Evolutionary conservation across 1,140 invertebrate species (phyloP), one percentile per base, ranked within the genome.

Genomic region (Drosophila nasuta): DNA sequence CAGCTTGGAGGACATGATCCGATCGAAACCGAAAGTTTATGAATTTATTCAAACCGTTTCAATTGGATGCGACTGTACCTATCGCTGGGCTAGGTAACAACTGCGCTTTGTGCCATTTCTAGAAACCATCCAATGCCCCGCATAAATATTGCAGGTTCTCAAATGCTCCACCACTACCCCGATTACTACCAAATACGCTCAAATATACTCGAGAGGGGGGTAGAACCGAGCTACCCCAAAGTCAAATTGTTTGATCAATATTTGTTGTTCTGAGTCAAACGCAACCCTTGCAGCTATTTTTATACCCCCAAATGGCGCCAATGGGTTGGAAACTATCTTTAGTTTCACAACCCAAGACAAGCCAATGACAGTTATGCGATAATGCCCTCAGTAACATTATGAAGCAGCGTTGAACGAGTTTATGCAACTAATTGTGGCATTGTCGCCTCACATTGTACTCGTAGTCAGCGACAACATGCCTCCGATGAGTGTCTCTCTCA

Each of bases 341-440:
- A 75, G 48, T 46, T 15, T 15, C 43, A 43, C 35, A 62, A 54
- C 35, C 13, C 13, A 30, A 54, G 51, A 35, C 51, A 15, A 66
- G 28, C 7, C 5, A 64, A 52, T 52, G 30, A 65, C 79, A 59
- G 73, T 75, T 73, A 88, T 74, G 81, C 75, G 66, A 73, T 75
- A 83, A 87, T 77, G 80, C 69, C 66, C 25, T 10, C 51, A 35
- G 48, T 70, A 82, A 60, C 49, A 72, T 75, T 83, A 80, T 68
- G 67, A 78, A 57, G 64, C 52, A 11, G 64, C 28, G 45, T n/a
- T 52, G 56, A 57, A 68, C 64, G 59, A 48, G 17, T 69, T 88
- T 68, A 82, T 88, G 81, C 81, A 87, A 85, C 85, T 88, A 89
- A 88, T 88, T 88, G 85, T 85, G 81, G 71, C 81, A 81, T 85